A percentile compares a stretch with the other conserved stretches of the same genome.
These are phyloP conservation scores for Oreotrochilus melanogaster DNA, from an alignment of 2,113 vertebrate genomes.

Conservation along the genomic window DNA sequence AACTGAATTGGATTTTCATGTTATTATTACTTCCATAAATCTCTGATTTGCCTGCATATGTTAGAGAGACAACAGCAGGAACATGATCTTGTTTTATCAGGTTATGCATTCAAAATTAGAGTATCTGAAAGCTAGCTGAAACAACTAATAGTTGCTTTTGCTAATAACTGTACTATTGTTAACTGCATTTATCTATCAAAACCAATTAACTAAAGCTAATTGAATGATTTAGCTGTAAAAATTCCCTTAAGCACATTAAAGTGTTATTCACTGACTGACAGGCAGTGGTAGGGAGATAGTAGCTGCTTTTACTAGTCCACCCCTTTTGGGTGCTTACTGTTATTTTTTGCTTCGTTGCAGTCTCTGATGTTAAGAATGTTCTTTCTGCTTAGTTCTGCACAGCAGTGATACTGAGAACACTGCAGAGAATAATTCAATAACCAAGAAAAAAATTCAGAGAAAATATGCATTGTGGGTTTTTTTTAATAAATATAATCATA, in stretches of 20 bases:
- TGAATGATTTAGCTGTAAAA: neutral
- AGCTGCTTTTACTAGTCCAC: neutral
- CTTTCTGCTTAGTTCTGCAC: slow-evolving; percentile 34
- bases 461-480: slow-evolving; percentile 44
- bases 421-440: slow-evolving; percentile 50
- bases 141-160: neutral
- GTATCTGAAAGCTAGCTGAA: neutral
- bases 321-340: neutral
- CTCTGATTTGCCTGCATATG: neutral
- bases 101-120: neutral
- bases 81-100: neutral
- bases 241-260: neutral
- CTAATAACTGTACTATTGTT: neutral
- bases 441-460: slow-evolving; percentile 16
- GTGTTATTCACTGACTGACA: neutral
- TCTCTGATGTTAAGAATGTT: slow-evolving; percentile 3
- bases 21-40: neutral
- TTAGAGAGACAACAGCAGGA: neutral
- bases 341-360: neutral
- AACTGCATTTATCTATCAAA: neutral
- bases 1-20: neutral
- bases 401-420: neutral
- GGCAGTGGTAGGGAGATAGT: neutral
- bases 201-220: neutral
- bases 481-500: slow-evolving; percentile 29